Evolutionary conservation across 1,140 invertebrate genomes (phyloP).

Genomic region (Drosophila pandora): DNA sequence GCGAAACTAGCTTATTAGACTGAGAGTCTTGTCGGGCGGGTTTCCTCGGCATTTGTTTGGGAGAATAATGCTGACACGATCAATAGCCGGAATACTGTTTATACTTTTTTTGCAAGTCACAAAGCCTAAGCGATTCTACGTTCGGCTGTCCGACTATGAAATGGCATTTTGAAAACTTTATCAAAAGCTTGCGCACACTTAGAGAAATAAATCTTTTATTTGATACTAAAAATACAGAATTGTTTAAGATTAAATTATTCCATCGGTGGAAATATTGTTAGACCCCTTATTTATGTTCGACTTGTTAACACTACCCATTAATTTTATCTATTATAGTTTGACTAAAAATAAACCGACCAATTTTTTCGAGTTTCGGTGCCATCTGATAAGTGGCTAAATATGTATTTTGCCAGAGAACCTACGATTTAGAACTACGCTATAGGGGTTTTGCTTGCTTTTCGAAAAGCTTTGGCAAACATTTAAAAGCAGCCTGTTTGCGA

Average conservation of each 20-base stretch:
- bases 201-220: background rate
- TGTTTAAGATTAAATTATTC: background rate
- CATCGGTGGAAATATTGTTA: no score
- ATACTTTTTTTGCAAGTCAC: constrained; percentile 21
- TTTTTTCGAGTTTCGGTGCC: background rate
- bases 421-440: background rate
- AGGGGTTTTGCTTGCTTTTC: background rate
- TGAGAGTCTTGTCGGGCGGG: background rate
- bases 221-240: background rate
- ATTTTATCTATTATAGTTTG: background rate
- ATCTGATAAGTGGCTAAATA: background rate
- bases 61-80: constrained; percentile 17
- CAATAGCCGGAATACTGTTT: constrained; percentile 1
- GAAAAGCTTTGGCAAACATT: constrained; percentile 24
- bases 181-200: constrained; percentile 3
- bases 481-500: constrained; percentile 1
- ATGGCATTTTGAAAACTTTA: constrained; percentile 18
- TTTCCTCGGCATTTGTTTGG: background rate
- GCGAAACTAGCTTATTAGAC: background rate
- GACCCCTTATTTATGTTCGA: no score
- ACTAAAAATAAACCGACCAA: background rate
- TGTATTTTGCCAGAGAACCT: background rate
- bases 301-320: no score
- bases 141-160: constrained; percentile 13
- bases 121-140: constrained; percentile 1